phyloP scores from a whole-genome alignment of 2,888 invertebrate genomes.

The Danaus chrysippus region DNA sequence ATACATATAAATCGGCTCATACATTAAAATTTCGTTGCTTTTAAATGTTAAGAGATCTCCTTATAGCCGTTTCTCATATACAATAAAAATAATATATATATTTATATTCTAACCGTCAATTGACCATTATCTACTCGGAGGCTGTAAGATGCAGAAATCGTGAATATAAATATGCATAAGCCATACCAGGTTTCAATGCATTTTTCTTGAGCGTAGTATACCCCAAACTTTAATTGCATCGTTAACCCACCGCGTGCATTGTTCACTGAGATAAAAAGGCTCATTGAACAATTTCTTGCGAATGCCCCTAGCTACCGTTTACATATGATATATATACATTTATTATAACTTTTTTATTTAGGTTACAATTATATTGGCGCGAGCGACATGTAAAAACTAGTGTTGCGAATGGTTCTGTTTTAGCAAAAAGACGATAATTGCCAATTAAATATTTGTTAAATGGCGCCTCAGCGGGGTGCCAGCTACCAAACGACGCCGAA shows the following conservation, averaged over 20 bases:
- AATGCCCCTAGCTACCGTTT: constrained; percentile 31
- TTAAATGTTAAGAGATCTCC: background rate
- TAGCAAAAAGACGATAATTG: constrained; percentile 15
- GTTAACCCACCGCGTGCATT: constrained; percentile 40
- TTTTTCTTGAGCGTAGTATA: constrained; percentile 29
- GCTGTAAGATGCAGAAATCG: constrained; percentile 20
- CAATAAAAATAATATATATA: constrained; percentile 19
- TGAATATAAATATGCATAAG: constrained; percentile 39
- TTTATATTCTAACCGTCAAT: constrained; percentile 25
- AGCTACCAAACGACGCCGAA: background rate
- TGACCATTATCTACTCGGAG: constrained; percentile 17
- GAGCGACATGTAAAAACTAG: background rate
- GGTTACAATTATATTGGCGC: background rate
- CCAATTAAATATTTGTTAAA: constrained; percentile 26
- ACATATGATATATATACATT: constrained; percentile 15
- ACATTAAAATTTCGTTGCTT: background rate
- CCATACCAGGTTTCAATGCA: constrained; percentile 33
- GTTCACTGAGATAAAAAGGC: constrained; percentile 34
- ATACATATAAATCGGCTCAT: background rate
- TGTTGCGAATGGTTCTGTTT: background rate
- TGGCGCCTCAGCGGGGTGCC: constrained; percentile 20
- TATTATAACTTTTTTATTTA: background rate
- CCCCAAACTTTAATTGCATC: constrained; percentile 36
- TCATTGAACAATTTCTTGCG: constrained; percentile 32
- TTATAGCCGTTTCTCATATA: background rate